phyloP scores from a whole-genome alignment of 2,797 vertebrate species.

The Orientallactaga sibirica region DNA sequence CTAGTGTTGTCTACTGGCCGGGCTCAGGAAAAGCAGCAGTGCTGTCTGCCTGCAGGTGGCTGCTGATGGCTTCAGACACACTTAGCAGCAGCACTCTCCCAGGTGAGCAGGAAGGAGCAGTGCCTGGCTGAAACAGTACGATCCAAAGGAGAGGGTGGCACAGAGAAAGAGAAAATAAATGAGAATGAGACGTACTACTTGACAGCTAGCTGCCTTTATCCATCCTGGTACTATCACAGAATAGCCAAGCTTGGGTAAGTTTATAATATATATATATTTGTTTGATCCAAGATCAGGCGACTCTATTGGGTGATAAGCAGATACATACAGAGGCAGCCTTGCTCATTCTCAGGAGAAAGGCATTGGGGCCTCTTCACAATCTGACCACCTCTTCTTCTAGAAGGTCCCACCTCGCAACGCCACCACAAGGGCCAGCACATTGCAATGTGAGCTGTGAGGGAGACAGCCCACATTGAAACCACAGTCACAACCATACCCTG shows the following conservation, averaged over 20 bases:
- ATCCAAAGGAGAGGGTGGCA: background rate
- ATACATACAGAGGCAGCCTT: too few species aligned
- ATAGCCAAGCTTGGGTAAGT: background rate
- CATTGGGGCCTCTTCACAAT: background rate
- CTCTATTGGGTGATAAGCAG: background rate
- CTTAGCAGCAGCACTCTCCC: background rate
- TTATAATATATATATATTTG: background rate
- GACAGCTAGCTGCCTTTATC: background rate
- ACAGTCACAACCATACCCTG: too few species aligned
- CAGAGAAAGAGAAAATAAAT: background rate
- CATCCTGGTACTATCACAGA: background rate
- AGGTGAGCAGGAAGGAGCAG: background rate
- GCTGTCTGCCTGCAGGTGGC: background rate
- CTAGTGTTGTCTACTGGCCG: background rate
- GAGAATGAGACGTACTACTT: background rate
- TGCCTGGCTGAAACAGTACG: background rate
- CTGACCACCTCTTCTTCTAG: background rate
- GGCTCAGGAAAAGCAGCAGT: background rate
- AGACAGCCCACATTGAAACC: background rate
- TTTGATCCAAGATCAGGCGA: background rate
- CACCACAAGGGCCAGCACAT: background rate
- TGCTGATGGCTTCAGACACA: background rate
- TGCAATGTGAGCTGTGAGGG: background rate
- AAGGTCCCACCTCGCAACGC: background rate
- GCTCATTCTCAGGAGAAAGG: background rate